These are phyloP conservation scores for Eulithis prunata DNA, from an alignment of 2,888 invertebrate genomes.

Conservation along the genomic window DNA sequence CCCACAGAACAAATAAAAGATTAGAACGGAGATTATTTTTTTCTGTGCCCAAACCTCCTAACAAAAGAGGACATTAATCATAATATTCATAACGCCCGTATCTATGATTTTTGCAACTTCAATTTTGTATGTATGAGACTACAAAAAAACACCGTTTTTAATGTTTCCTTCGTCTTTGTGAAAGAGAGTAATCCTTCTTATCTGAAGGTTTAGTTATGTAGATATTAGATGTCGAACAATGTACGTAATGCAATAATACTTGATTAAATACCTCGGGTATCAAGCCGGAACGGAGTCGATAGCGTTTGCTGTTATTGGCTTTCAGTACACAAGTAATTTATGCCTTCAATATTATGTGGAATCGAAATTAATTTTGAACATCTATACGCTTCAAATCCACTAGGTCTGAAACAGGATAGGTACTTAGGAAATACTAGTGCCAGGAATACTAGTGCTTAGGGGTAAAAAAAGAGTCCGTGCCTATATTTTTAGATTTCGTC, in stretches of 20 bases:
- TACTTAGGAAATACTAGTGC: no score
- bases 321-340: slow-evolving; percentile 14
- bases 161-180: neutral
- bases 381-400: neutral
- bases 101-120: no score
- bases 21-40: no score
- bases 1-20: no score
- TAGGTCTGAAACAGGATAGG: neutral
- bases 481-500: no score
- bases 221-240: slow-evolving; percentile 15
- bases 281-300: slow-evolving; percentile 1
- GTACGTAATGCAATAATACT: slow-evolving; percentile 20
- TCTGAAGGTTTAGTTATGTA: neutral
- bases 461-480: no score
- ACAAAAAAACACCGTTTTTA: no score
- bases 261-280: slow-evolving; percentile 24
- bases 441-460: no score
- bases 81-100: no score
- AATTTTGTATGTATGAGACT: no score
- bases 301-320: slow-evolving; percentile 12
- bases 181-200: neutral
- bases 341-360: slow-evolving; percentile 12
- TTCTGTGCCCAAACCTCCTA: no score
- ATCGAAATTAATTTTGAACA: slow-evolving; percentile 1
- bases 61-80: no score